These are phyloP conservation scores for Poeciliopsis turneri DNA, from an alignment of 2,797 vertebrate genomes.

Conservation along the genomic window DNA sequence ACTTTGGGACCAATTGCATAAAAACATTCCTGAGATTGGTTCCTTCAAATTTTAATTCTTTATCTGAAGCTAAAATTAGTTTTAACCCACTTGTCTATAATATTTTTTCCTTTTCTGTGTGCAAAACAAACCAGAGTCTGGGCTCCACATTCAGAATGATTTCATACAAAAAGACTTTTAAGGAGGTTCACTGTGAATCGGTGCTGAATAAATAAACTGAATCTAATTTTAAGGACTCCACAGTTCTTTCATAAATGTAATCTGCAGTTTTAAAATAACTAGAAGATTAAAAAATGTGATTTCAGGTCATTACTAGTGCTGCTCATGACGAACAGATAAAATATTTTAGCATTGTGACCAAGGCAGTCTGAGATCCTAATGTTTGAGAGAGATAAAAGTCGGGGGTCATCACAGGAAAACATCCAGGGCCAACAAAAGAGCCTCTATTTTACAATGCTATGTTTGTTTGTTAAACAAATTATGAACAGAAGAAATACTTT, in stretches of 20 bases:
- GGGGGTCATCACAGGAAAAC: not conserved
- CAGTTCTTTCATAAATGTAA: not conserved
- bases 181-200: not conserved
- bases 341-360: not conserved
- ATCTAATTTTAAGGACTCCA: conserved; percentile 2
- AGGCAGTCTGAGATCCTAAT: not conserved
- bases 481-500: not conserved
- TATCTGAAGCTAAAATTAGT: not conserved
- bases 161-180: not conserved
- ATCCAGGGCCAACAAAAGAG: not conserved
- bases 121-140: not conserved
- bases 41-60: not conserved
- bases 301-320: not conserved
- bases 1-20: not conserved
- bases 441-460: not conserved
- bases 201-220: not conserved
- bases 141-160: not conserved
- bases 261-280: not conserved
- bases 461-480: not conserved
- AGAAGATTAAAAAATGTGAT: not conserved
- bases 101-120: not conserved
- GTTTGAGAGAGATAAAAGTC: not conserved
- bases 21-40: not conserved
- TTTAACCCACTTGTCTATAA: not conserved
- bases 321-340: not conserved